Evolutionary conservation across 2,888 invertebrate genomes (phyloP), one percentile per base, ranked within the genome.

Genomic region (Cheilosia pagana): DNA sequence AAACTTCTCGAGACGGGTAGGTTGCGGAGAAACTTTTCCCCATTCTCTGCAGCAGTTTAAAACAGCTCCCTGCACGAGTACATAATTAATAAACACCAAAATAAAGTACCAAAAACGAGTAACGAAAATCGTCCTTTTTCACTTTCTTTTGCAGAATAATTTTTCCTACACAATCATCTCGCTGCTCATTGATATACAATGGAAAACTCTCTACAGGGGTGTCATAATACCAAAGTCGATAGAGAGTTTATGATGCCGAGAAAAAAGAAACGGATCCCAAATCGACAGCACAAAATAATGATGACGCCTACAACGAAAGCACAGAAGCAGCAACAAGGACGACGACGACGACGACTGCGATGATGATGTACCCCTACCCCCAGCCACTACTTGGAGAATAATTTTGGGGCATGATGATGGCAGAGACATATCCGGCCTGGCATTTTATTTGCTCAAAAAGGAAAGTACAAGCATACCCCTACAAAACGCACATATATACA

Each of bases 261-360:
- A 68, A 45, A 53, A 63, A 48, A 31, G 35, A 48, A 39, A 31
- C 28, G 65, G 41, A 74, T 74, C 79, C 67, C 41, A 45, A 74
- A 74, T 79, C 79, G 79, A 79, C 79, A 79, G 74, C 59, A 28
- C 79, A 67, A 74, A 79, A 79, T 67, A 79, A 81, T 74, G 74
- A 74, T 81, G 79, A 67, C 55, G 67, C 67, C 74, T 62, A 67
- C 63, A 41, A 63, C 57, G 52, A 41, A 50, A 57, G 74, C 16
- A 28, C 8, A 39, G n/a, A 35, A 67, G 45, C 43, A 68, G 55
- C 19, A 68, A 35, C 53, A 70, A 57, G 16, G 35, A 59, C 50
- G 70, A 45, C 31, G 28, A 25, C 45, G 14, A 45, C 74, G 8
- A 65, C 35, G 16, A 50, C 41, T 57, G 21, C 14, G 81, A 59